A percentile compares a stretch with the other conserved stretches of the same genome.
Evolutionary conservation across 92 coral and sea anemone genomes (phyloP).

Genomic region (Muricea muricata): DNA sequence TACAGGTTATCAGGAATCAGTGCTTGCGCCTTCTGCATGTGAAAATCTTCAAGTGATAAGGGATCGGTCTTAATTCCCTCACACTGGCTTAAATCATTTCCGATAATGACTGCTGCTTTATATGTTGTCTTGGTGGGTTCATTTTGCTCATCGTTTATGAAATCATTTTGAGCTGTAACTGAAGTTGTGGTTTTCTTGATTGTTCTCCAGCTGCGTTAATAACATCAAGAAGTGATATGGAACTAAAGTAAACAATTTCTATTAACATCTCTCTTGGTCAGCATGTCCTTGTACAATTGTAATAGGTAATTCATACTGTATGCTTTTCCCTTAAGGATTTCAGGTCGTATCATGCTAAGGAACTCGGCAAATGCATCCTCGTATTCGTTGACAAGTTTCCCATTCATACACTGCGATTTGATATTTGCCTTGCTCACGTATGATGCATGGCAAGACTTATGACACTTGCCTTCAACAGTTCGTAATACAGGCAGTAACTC

Average conservation of each 20-base stretch:
- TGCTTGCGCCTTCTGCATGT: constrained; percentile 32
- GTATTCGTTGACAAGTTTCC: not conserved
- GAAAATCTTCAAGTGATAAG: constrained; percentile 28
- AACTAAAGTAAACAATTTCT: constrained; percentile 49
- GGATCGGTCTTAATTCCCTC: constrained; percentile 40
- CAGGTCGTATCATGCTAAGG: not conserved
- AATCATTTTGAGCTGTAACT: constrained; percentile 7
- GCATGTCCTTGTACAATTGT: too few relatives aligned
- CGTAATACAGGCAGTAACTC: constrained; percentile 1
- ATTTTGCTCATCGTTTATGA: constrained; percentile 6
- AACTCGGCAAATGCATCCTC: not conserved
- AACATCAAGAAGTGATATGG: constrained; percentile 45
- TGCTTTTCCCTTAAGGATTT: too few relatives aligned
- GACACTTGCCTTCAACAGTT: constrained; percentile 18
- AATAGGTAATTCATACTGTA: too few relatives aligned
- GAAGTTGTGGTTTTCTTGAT: not conserved
- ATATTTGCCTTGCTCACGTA: constrained; percentile 13
- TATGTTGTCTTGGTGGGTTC: constrained; percentile 20
- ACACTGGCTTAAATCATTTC: constrained; percentile 33
- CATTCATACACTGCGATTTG: constrained; percentile 8
- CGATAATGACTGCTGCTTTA: constrained; percentile 16
- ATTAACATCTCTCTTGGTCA: too few relatives aligned
- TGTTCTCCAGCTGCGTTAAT: constrained; percentile 16
- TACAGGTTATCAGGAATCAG: constrained; percentile 30
- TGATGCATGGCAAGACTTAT: constrained; percentile 18